These are phyloP conservation scores for Hoplostethus mediterraneus DNA, from an alignment of 2,797 vertebrate genomes.

Conservation along the genomic window DNA sequence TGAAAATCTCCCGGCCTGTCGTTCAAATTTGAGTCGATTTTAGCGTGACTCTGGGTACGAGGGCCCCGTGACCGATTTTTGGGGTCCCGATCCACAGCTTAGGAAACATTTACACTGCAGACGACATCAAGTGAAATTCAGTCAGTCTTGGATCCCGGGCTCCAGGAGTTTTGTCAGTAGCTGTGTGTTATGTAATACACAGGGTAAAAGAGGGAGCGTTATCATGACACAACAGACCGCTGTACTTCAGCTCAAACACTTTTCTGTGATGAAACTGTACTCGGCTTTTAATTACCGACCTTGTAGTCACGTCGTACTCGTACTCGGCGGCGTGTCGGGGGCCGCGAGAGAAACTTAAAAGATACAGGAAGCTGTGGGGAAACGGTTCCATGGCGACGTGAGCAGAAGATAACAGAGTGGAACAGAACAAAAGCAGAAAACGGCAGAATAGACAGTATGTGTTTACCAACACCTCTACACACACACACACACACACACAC, in stretches of 20 bases:
- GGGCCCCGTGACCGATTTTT: background rate
- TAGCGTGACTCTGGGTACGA: background rate
- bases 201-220: background rate
- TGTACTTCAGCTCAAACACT: background rate
- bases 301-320: background rate
- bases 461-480: constrained; percentile 32
- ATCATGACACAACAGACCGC: background rate
- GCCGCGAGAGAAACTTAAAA: background rate
- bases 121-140: too few relatives aligned
- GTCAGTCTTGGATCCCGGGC: too few relatives aligned
- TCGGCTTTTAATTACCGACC: background rate
- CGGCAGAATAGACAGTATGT: constrained; percentile 44
- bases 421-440: constrained; percentile 17
- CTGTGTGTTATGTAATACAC: background rate
- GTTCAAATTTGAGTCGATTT: background rate
- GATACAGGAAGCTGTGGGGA: background rate
- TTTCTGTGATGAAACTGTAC: background rate
- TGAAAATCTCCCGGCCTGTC: background rate
- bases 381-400: background rate
- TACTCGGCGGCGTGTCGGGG: background rate
- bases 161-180: too few relatives aligned
- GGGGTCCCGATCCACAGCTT: too few relatives aligned
- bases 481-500: background rate
- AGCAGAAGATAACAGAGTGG: constrained; percentile 4
- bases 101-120: too few relatives aligned